phyloP scores from a whole-genome alignment of 2,888 invertebrate species.

The Iphiclides podalirius region DNA sequence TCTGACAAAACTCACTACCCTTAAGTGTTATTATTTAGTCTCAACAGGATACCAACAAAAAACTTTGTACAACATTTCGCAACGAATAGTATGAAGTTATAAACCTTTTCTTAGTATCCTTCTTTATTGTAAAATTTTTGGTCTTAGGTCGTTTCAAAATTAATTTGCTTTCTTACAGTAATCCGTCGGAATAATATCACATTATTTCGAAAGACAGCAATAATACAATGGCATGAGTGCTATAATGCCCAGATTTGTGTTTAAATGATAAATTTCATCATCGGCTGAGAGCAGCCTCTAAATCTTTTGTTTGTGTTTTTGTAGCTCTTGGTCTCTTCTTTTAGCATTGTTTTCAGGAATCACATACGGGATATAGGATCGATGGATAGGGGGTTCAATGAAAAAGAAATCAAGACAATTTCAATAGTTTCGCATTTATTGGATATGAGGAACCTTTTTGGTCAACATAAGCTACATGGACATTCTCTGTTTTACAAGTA shows the following conservation, averaged over 20 bases:
- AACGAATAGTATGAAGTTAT: too few species aligned
- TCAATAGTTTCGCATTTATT: conserved; percentile 79
- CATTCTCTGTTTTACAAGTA: conserved; percentile 71
- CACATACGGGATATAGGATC: too few species aligned
- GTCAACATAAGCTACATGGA: conserved; percentile 81
- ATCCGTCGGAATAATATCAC: neutral
- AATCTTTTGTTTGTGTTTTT: neutral
- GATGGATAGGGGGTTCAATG: neutral
- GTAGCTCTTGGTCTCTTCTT: neutral
- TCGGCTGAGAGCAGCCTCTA: neutral
- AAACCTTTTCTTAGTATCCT: too few species aligned
- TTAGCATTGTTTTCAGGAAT: neutral
- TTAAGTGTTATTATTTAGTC: neutral
- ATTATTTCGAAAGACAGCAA: neutral
- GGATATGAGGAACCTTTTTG: conserved; percentile 80
- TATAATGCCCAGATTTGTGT: neutral
- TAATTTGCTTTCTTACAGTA: neutral
- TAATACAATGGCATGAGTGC: neutral
- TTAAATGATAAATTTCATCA: neutral
- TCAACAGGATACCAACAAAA: neutral
- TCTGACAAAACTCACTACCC: neutral
- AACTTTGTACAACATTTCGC: too few species aligned
- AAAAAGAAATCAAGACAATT: conserved; percentile 45
- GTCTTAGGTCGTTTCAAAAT: neutral
- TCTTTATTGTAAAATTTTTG: too few species aligned